Evolutionary conservation across 1,140 invertebrate species (phyloP), one percentile per base, ranked within the genome.

Genomic region (Pentalonia nigronervosa): DNA sequence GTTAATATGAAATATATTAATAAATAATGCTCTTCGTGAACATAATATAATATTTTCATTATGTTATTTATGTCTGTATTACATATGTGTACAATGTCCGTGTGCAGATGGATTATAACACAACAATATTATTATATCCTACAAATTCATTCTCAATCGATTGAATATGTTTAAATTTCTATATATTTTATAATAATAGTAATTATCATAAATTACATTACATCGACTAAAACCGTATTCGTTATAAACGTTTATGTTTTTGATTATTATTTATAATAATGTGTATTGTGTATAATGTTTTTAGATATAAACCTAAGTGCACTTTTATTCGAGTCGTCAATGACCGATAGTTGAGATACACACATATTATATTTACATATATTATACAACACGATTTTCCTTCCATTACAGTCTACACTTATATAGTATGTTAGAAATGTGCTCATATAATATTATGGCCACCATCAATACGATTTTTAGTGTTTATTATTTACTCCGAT

Each of bases 171-270:
- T 41, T 41, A 25, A 25, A 45, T 23, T 11, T 17, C 23, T 45
- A 84, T 23, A 23, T 84, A 84, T 7, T 9, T 20, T 36, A 23
- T 41, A 45, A 45, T 84, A 41, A 84, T 84, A 84, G 45, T 84
- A 84, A 41, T 84, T 36, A 83, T 83, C 34, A 83, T 36, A 41
- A 84, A 84, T 84, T n/a, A 76, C 60, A 76, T 76, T 76, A 76
- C 30, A n/a, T 76, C 30, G n/a, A 20, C 60, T 14, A 76, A 76
- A n/a, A 76, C 14, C 30, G n/a, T 76, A 67, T 76, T 76, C 60
- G n/a, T 76, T n/a, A n/a, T 76, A 76, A n/a, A 76, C 60, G n/a
- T 76, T 76, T n/a, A 53, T 20, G 50, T 53, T 53, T 53, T 53
- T 23, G 48, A 53, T 53, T 53, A 76, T 76, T 76, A 76, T 76